phyloP scores from a whole-genome alignment of 37 sponge, comb jelly and placozoan genomes.

The Petrosia ficiformis region DNA sequence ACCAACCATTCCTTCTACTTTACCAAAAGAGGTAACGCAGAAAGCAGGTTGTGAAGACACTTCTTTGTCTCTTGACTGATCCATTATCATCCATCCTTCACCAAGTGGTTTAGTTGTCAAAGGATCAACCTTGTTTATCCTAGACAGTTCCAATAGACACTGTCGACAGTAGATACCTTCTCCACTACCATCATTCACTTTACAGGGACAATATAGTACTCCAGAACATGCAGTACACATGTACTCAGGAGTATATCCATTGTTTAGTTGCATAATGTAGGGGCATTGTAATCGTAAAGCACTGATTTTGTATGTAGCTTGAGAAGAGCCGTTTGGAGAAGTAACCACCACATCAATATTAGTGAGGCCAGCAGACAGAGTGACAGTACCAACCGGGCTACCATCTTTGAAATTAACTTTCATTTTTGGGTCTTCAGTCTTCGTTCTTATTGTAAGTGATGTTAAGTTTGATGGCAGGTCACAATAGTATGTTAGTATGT shows the following conservation, averaged over 20 bases:
- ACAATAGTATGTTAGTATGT: slow-evolving; percentile 50
- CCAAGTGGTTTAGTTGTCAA: slow-evolving; percentile 62
- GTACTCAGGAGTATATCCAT: background rate
- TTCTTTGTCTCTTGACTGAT: slow-evolving; percentile 30
- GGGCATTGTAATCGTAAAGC: slow-evolving; percentile 44
- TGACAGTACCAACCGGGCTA: slow-evolving; percentile 39
- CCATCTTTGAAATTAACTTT: slow-evolving; percentile 42
- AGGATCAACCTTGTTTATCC: slow-evolving; percentile 78
- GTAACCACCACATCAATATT: slow-evolving; percentile 41
- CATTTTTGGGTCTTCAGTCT: slow-evolving; percentile 69
- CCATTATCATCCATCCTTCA: slow-evolving; percentile 63
- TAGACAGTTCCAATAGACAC: slow-evolving; percentile 74
- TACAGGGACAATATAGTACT: slow-evolving; percentile 45
- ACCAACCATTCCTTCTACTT: slow-evolving; percentile 18
- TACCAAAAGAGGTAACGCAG: slow-evolving; percentile 29
- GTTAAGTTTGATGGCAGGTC: slow-evolving; percentile 52
- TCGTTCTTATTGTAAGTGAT: slow-evolving; percentile 48
- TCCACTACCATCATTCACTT: slow-evolving; percentile 24
- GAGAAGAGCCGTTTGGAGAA: slow-evolving; percentile 60
- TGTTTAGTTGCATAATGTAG: slow-evolving; percentile 13
- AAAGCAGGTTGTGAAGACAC: slow-evolving; percentile 29
- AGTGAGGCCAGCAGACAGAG: slow-evolving; percentile 62
- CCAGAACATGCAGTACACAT: slow-evolving; percentile 71
- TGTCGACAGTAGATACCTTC: slow-evolving; percentile 46
- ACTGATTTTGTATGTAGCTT: slow-evolving; percentile 44